Base-by-base conservation (phyloP, 23 tunicate genomes). In the Styela clava region DNA sequence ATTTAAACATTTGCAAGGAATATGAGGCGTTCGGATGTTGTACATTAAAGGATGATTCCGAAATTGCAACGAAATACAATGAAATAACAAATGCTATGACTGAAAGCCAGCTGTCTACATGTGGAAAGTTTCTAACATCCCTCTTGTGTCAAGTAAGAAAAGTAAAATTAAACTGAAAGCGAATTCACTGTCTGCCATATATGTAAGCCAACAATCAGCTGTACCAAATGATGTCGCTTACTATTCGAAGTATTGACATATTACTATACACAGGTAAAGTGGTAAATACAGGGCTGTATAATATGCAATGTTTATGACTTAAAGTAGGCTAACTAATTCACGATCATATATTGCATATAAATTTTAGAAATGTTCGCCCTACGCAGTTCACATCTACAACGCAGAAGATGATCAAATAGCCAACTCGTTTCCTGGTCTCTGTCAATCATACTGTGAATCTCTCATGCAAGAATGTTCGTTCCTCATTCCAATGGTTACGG, bases 101-200 rank as follows among this genome's bases (percentile, higher is more conserved):
- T 20, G 2, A 0, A 1, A 25, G 33, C 2, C 79, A 85, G 2
- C n/a, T 1, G 22, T 3, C 9, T 1, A 12, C 20, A 21, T 89
- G 95, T 64, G 34, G 35, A n/a, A 20, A 74, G 12, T 89, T 26
- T 64, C 68, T 89, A 16, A 63, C 33, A 56, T 27, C 76, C 37
- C 69, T 89, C 23, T 69, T 85, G 63, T 89, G 95, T 35, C 95
- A 89, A 86, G 95, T 89, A 63, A n/a, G n/a, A n/a, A n/a, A n/a
- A n/a, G n/a, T n/a, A n/a, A n/a, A n/a, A n/a, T n/a, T n/a, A n/a
- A n/a, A n/a, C n/a, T n/a, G n/a, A n/a, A n/a, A n/a, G n/a, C n/a
- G n/a, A n/a, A n/a, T n/a, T n/a, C n/a, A n/a, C n/a, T n/a, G n/a
- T n/a, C n/a, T n/a, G n/a, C n/a, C n/a, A n/a, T n/a, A n/a, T n/a